A percentile compares a stretch with the other conserved stretches of the same genome.
Conservation (phyloP, 2,888 invertebrate species). For the Conops quadrifasciatus region DNA sequence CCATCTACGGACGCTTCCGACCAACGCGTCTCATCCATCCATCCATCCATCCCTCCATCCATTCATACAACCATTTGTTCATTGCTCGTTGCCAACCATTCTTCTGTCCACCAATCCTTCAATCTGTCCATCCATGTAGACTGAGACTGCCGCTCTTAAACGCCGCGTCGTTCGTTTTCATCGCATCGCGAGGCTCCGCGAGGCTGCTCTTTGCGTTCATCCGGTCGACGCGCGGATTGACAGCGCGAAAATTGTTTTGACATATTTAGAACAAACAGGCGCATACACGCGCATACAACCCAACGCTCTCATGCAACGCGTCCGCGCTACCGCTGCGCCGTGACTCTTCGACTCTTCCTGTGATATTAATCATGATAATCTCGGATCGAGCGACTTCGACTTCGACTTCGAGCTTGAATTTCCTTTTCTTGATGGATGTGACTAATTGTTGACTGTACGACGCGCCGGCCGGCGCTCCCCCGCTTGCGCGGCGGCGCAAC, state of each 20-base stretch:
- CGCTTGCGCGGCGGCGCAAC: neutral
- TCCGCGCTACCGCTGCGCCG: neutral
- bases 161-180: too few species aligned
- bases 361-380: constrained; percentile 2
- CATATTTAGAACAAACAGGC: constrained; percentile 34
- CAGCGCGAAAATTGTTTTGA: constrained; percentile 35
- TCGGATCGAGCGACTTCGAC: neutral
- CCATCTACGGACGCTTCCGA: neutral
- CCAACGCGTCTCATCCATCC: neutral
- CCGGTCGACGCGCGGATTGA: constrained; percentile 16
- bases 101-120: too few species aligned
- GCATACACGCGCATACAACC: neutral
- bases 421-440: constrained; percentile 25
- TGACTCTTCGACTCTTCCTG: neutral
- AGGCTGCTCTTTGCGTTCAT: neutral
- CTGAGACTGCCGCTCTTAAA: too few species aligned
- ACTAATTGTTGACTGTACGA: constrained; percentile 28
- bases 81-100: too few species aligned
- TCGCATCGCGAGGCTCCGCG: too few species aligned
- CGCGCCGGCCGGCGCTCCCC: neutral
- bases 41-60: constrained; percentile 3
- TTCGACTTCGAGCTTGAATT: constrained; percentile 23
- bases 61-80: constrained; percentile 1
- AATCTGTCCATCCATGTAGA: too few species aligned
- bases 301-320: neutral